Percentiles rank a stretch among this genome's conserved stretches.
Evolutionary conservation across 2,113 vertebrate genomes (phyloP).

Genomic region (Gobius niger): DNA sequence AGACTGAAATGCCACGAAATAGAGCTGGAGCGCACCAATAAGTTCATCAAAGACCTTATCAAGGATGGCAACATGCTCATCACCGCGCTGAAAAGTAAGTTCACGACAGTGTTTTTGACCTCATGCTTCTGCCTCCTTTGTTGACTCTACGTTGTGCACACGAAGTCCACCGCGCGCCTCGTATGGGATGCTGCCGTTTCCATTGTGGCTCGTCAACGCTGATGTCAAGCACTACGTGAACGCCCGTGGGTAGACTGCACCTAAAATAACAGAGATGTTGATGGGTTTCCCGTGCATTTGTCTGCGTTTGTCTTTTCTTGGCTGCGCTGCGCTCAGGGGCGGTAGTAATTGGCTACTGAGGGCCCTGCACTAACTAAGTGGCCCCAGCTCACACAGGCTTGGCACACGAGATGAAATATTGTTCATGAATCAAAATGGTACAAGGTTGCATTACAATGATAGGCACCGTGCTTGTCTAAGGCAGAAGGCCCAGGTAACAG

Average conservation of each 20-base stretch:
- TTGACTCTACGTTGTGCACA: not conserved
- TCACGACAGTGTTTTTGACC: not conserved
- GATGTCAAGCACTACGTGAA: too few relatives aligned
- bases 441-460: too few relatives aligned
- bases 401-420: not conserved
- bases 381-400: not conserved
- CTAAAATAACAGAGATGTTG: not conserved
- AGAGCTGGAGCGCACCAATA: slow-evolving; percentile 93
- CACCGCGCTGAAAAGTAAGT: slow-evolving; percentile 91
- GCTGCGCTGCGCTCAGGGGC: not conserved
- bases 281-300: not conserved
- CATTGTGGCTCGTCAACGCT: too few relatives aligned
- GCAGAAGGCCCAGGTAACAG: too few relatives aligned
- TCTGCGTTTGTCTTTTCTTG: slow-evolving; percentile 3
- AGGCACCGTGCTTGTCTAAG: too few relatives aligned
- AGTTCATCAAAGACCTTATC: slow-evolving; percentile 97
- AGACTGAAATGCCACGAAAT: slow-evolving; percentile 93
- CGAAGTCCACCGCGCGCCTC: slow-evolving; percentile 23
- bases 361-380: not conserved
- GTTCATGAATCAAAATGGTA: too few relatives aligned
- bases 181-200: slow-evolving; percentile 28
- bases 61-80: slow-evolving; percentile 95
- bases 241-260: too few relatives aligned
- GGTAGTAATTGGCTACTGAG: not conserved
- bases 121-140: not conserved